Evolutionary conservation across 2,797 vertebrate species (phyloP).

Genomic region (Aulostomus chinensis): DNA sequence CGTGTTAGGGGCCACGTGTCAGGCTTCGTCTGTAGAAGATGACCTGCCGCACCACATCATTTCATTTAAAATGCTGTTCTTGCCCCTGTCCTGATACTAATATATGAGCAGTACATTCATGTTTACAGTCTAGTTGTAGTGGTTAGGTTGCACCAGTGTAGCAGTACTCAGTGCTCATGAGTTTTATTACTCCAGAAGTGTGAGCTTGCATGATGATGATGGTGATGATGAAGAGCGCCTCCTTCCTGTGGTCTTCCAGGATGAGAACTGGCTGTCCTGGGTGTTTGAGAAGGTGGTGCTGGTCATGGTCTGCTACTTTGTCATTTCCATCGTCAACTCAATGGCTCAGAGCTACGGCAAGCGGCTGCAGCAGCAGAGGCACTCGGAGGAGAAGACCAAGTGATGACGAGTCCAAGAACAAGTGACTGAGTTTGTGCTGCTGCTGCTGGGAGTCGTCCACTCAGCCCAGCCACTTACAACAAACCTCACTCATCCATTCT

Average conservation of each 20-base stretch:
- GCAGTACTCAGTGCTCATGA: too few species aligned
- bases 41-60: too few species aligned
- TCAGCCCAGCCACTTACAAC: conserved; percentile 46
- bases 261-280: conserved; percentile 98
- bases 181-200: too few species aligned
- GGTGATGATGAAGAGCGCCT: too few species aligned
- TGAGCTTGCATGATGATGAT: too few species aligned
- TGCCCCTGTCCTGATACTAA: too few species aligned
- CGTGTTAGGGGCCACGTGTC: too few species aligned
- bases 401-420: conserved; percentile 70
- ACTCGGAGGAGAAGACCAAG: conserved; percentile 96
- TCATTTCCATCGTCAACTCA: conserved; percentile 97
- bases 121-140: too few species aligned
- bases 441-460: conserved; percentile 45
- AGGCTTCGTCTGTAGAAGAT: too few species aligned
- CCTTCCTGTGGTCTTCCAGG: conserved; percentile 71
- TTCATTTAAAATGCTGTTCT: too few species aligned
- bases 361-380: conserved; percentile 89
- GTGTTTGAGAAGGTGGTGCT: conserved; percentile 98
- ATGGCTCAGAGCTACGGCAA: conserved; percentile 99
- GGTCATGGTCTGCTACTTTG: conserved; percentile 98
- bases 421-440: conserved; percentile 59
- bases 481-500: conserved; percentile 70
- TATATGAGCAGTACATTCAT: too few species aligned
- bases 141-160: too few species aligned